A percentile compares a stretch with the other conserved stretches of the same genome.
Evolutionary conservation across 2,113 vertebrate genomes (phyloP).

Genomic region (Halcyon malimbica): DNA sequence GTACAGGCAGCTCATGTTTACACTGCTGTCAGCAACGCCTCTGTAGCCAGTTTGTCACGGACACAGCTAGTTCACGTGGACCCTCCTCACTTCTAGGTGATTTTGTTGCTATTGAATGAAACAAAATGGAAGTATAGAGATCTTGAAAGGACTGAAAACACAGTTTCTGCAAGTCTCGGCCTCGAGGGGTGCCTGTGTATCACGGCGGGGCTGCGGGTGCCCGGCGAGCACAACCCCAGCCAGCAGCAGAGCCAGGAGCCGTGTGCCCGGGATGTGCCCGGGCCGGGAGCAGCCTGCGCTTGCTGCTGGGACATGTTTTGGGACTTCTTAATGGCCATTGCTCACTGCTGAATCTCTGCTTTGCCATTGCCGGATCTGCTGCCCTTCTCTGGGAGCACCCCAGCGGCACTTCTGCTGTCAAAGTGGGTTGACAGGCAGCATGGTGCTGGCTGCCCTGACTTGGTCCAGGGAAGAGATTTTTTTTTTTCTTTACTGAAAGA

Average conservation of each 20-base stretch:
- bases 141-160: not conserved
- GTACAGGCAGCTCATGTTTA: rapidly evolving
- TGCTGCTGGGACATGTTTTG: rapidly evolving
- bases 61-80: not conserved
- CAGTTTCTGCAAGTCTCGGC: not conserved
- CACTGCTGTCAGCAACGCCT: rapidly evolving
- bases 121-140: rapidly evolving
- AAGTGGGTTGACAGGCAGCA: not conserved
- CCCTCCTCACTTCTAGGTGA: not conserved
- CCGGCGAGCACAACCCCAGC: not conserved
- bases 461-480: not conserved
- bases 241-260: rapidly evolving
- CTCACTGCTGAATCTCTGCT: not conserved
- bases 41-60: not conserved
- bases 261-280: rapidly evolving
- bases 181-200: rapidly evolving
- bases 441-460: not conserved
- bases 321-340: not conserved
- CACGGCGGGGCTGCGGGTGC: rapidly evolving
- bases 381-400: not conserved
- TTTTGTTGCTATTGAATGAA: not conserved
- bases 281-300: not conserved
- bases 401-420: rapidly evolving
- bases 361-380: rapidly evolving
- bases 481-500: not conserved